phyloP scores from a whole-genome alignment of 2,888 invertebrate species.

The Scaptomyza polygonia region DNA sequence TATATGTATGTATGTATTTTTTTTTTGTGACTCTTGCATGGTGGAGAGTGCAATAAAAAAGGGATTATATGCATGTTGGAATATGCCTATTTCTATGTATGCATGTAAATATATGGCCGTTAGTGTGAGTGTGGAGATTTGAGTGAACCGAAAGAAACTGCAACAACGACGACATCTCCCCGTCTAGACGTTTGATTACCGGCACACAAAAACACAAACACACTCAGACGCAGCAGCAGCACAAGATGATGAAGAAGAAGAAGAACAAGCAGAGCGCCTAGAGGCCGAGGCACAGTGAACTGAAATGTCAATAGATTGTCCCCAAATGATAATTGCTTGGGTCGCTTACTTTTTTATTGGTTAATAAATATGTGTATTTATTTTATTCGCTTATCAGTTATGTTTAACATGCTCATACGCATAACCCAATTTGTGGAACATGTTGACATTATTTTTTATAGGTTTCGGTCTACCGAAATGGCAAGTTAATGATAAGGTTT shows the following conservation, averaged over 20 bases:
- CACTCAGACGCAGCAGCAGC: constrained; percentile 45
- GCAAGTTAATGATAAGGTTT: constrained; percentile 8
- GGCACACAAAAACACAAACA: constrained; percentile 40
- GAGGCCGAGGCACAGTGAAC: constrained; percentile 41
- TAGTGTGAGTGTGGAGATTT: constrained; percentile 16
- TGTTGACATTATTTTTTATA: neutral
- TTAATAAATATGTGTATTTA: constrained; percentile 31
- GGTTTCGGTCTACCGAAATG: neutral
- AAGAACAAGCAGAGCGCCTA: constrained; percentile 17
- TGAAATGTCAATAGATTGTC: constrained; percentile 31
- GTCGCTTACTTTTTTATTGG: constrained; percentile 29
- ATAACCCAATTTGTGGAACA: neutral
- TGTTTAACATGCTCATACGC: constrained; percentile 17
- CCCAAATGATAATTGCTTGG: constrained; percentile 32
- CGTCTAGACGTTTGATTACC: constrained; percentile 78
- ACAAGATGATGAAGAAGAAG: constrained; percentile 20
- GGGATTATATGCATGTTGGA: constrained; percentile 59
- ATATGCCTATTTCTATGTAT: constrained; percentile 16
- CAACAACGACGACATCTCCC: constrained; percentile 63
- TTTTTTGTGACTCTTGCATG: constrained; percentile 27
- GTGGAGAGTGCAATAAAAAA: constrained; percentile 69
- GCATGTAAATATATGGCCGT: constrained; percentile 20
- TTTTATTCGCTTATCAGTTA: constrained; percentile 54
- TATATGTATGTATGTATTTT: neutral
- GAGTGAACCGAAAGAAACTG: constrained; percentile 62